Evolutionary conservation across 2,797 vertebrate genomes (phyloP).

Genomic region (Melanogrammus aeglefinus): DNA sequence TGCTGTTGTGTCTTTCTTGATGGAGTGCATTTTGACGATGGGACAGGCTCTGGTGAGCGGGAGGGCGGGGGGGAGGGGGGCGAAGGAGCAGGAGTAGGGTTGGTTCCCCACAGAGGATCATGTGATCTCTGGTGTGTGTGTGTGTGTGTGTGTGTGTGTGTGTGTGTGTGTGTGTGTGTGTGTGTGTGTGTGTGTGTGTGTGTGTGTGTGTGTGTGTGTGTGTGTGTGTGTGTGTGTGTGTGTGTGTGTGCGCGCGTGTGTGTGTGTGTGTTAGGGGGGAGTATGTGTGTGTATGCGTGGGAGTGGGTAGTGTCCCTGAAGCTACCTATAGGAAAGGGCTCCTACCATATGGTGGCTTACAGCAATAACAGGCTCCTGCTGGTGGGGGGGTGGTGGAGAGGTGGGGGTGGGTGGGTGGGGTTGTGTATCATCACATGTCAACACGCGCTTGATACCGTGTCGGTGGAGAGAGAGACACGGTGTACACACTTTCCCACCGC

Average conservation of each 20-base stretch:
- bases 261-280: no score
- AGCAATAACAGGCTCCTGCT: conserved; percentile 56
- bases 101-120: conserved; percentile 54
- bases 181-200: no score
- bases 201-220: no score
- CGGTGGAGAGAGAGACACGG: neutral
- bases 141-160: no score
- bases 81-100: conserved; percentile 39
- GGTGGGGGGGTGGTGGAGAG: conserved; percentile 61
- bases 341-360: conserved; percentile 70
- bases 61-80: conserved; percentile 28
- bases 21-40: conserved; percentile 38
- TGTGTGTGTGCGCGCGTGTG: no score
- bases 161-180: no score
- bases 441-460: conserved; percentile 47
- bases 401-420: conserved; percentile 53
- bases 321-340: conserved; percentile 65
- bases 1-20: conserved; percentile 33
- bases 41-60: conserved; percentile 50
- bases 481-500: no score
- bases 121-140: conserved; percentile 45
- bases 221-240: no score
- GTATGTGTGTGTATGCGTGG: no score
- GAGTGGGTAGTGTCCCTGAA: conserved; percentile 65
- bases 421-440: conserved; percentile 46